Conservation (phyloP, 2,113 vertebrate species). For the Microcebus tavaratra region DNA sequence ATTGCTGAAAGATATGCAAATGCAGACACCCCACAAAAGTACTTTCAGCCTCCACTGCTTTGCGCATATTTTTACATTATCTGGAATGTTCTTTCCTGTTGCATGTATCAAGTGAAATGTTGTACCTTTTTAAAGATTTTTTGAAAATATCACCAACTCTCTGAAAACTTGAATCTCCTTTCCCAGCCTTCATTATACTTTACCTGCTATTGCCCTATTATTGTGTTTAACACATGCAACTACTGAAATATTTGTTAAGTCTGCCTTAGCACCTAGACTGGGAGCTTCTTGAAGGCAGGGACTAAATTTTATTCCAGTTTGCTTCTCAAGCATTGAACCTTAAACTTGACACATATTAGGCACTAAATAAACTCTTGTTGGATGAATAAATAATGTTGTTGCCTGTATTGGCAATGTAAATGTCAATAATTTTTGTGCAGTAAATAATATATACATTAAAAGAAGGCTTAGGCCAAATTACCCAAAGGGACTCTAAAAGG, state of each 20-base stretch:
- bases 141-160: neutral
- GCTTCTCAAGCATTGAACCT: constrained; percentile 23
- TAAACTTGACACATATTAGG: neutral
- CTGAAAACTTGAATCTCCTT: neutral
- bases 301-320: constrained; percentile 6
- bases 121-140: neutral
- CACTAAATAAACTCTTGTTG: neutral
- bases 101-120: neutral
- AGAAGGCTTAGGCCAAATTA: neutral
- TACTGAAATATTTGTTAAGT: neutral
- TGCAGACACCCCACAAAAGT: neutral
- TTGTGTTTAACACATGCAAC: neutral
- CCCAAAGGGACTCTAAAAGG: neutral
- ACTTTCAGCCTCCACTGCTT: neutral
- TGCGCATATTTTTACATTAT: neutral
- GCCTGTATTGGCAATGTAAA: neutral
- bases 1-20: neutral
- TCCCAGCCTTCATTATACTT: neutral
- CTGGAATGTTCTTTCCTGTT: neutral
- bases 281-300: neutral
- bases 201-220: neutral
- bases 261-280: neutral
- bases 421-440: neutral
- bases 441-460: neutral
- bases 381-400: constrained; percentile 5